Evolutionary conservation across 2,888 invertebrate genomes (phyloP).

Genomic region (Coenonympha glycerion): DNA sequence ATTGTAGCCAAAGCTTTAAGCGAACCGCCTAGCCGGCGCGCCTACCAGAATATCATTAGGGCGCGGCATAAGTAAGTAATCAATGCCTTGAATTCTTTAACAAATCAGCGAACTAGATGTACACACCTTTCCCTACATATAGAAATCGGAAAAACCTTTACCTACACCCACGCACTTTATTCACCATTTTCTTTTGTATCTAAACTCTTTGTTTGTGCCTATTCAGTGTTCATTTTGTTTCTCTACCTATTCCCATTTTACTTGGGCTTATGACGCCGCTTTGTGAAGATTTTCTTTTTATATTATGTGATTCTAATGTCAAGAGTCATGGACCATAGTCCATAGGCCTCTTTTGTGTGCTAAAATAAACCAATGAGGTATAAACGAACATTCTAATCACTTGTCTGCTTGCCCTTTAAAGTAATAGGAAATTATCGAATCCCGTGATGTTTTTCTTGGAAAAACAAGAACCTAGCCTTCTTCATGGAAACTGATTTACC

Average conservation of each 20-base stretch:
- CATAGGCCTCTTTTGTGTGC: not conserved
- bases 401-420: too few species aligned
- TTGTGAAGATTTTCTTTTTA: not conserved
- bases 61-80: not conserved
- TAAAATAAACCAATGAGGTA: too few species aligned
- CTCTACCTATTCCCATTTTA: constrained; percentile 3
- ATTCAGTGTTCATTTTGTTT: constrained; percentile 3
- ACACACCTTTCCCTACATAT: not conserved
- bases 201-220: constrained; percentile 4
- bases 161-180: constrained; percentile 10
- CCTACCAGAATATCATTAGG: too few species aligned
- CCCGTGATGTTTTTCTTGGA: too few species aligned
- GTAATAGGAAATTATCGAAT: too few species aligned
- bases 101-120: not conserved
- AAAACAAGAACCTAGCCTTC: too few species aligned
- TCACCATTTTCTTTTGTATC: constrained; percentile 2
- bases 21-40: too few species aligned
- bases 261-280: not conserved
- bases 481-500: too few species aligned
- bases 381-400: too few species aligned
- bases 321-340: too few species aligned
- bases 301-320: not conserved
- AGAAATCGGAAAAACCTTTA: not conserved
- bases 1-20: too few species aligned
- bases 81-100: not conserved